Conservation (phyloP, 2,113 vertebrate genomes). For the Salvator merianae region DNA sequence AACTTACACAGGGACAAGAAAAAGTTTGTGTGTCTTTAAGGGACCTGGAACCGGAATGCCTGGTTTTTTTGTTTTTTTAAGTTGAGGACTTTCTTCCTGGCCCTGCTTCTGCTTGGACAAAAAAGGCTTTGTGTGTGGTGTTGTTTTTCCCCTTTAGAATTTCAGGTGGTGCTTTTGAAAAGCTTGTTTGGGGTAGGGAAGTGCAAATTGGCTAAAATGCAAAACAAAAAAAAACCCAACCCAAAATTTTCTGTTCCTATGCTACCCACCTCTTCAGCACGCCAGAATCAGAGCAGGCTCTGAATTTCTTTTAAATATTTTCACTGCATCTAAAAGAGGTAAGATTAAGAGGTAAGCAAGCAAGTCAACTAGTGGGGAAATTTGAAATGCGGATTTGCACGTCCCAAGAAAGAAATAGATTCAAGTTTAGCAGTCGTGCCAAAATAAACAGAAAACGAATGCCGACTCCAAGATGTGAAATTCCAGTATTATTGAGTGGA, state of each 20-base stretch:
- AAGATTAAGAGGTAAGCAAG: not conserved
- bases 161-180: conserved; percentile 54
- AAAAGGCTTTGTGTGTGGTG: conserved; percentile 59
- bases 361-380: not conserved
- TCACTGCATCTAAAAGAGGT: not conserved
- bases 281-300: too few relatives aligned
- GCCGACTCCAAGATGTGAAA: not conserved
- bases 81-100: conserved; percentile 39
- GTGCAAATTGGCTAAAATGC: too few relatives aligned
- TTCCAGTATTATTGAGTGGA: not conserved
- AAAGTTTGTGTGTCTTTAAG: not conserved
- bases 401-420: too few relatives aligned
- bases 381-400: not conserved
- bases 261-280: not conserved
- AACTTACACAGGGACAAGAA: not conserved
- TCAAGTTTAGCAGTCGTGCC: not conserved
- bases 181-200: not conserved
- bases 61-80: conserved; percentile 3
- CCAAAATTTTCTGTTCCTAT: not conserved
- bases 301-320: not conserved
- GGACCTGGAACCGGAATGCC: too few relatives aligned
- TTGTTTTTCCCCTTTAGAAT: conserved; percentile 1
- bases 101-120: conserved; percentile 63
- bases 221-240: not conserved
- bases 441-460: not conserved